Evolutionary conservation across 2,113 vertebrate genomes (phyloP), one percentile per base, ranked within the genome.

Genomic region (Accipiter virgatus): DNA sequence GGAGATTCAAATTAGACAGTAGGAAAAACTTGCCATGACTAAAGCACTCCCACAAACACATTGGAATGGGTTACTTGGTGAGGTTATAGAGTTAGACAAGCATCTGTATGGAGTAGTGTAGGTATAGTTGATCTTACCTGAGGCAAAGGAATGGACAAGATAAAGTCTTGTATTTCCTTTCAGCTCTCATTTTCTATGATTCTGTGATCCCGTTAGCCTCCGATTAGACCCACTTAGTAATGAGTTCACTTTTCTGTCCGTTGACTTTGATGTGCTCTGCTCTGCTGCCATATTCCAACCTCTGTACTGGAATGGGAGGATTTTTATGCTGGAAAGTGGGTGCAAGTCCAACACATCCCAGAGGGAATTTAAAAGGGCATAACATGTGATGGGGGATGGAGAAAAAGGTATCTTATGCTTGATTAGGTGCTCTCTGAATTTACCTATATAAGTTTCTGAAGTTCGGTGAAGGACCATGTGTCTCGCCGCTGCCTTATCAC

Each of bases 11-110:
- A 68, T 18, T 31, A 48, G n/a, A 19, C 22, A 12, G 27, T 2
- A 20, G 40, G 66, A 85, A 43, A 72, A 79, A 42, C 7, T 56
- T 58, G 27, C 21, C 47, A 2, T 68, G 34, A 75, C 36, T 38
- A 90, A 62, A 81, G 87, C 40, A 9, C 36, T 87, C 7, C 0
- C 11, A 14, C 26, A 45, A 66, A 52, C 47, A n/a, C 36, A 31
- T 1, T 85, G 81, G 48, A 62, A 27, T 10, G 58, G 61, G 53
- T 80, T 77, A 31, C 40, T 34, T 77, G 71, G 27, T 95, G 92
- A 96, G 62, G 53, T 96, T 90, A 95, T 34, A 11, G 86, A 95
- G 72, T 96, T 55, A 96, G 96, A 96, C 96, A 96, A 73, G 95
- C 85, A 58, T 97, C 90, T 91, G 85, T 80, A 66, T 95, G 85